phyloP scores from a whole-genome alignment of 2,797 vertebrate genomes.

The Moxostoma hubbsi region DNA sequence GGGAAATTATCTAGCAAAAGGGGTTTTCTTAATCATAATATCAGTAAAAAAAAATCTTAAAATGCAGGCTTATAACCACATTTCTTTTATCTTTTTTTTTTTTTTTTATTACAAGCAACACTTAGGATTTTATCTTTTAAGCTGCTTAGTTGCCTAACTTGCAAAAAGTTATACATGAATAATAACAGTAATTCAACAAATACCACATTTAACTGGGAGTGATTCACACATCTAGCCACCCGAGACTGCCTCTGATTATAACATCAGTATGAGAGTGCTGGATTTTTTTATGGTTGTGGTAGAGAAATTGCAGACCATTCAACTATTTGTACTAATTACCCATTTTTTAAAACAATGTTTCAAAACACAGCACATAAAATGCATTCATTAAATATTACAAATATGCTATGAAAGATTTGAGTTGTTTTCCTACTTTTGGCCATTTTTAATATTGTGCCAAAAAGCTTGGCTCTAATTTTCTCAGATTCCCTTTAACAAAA shows the following conservation, averaged over 20 bases:
- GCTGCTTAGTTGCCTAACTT: neutral
- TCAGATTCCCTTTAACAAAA: neutral
- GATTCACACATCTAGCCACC: slow-evolving; percentile 27
- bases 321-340: slow-evolving; percentile 9
- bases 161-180: neutral
- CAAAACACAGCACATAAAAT: neutral
- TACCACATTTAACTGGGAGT: slow-evolving; percentile 28
- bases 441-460: neutral
- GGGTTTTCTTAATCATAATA: neutral
- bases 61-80: neutral
- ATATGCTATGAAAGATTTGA: neutral
- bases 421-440: neutral
- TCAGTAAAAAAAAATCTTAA: neutral
- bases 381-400: neutral
- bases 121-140: neutral
- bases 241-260: slow-evolving; percentile 10
- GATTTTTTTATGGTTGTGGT: neutral
- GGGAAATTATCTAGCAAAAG: neutral
- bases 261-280: slow-evolving; percentile 24
- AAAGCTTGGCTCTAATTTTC: neutral
- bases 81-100: no score
- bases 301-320: neutral
- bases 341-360: neutral
- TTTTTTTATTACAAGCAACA: neutral
- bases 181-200: slow-evolving; percentile 43